Evolutionary conservation across 2,888 invertebrate genomes (phyloP).

Genomic region (Cephus pulcher): DNA sequence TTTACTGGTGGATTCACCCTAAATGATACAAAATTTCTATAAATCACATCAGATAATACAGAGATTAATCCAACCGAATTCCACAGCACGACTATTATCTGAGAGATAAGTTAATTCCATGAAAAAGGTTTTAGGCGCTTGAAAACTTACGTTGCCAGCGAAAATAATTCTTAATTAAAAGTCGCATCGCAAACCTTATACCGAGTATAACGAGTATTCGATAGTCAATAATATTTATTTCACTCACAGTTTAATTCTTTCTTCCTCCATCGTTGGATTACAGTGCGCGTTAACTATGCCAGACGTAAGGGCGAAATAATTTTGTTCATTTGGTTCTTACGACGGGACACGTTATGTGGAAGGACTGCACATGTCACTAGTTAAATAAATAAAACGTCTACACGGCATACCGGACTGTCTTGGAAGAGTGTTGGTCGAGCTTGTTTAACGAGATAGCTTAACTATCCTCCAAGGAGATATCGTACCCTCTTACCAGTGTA

Average conservation of each 20-base stretch:
- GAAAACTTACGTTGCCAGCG: no score
- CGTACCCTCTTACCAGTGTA: not conserved
- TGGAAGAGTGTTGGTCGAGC: slow-evolving; percentile 37
- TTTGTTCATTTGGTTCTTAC: slow-evolving; percentile 19
- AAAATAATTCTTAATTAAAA: not conserved
- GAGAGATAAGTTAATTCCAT: not conserved
- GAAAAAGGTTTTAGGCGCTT: not conserved
- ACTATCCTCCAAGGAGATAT: slow-evolving; percentile 35
- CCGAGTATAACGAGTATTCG: not conserved
- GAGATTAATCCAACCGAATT: not conserved
- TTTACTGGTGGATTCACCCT: no score
- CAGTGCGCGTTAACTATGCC: not conserved
- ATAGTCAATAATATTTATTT: not conserved
- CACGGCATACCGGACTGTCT: slow-evolving; percentile 18
- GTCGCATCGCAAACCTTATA: no score
- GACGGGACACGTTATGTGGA: slow-evolving; percentile 25
- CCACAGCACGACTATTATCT: not conserved
- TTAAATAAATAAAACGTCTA: slow-evolving; percentile 45
- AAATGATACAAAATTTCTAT: no score
- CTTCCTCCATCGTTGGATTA: slow-evolving; percentile 52
- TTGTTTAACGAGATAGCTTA: slow-evolving; percentile 52
- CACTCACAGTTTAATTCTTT: slow-evolving; percentile 61
- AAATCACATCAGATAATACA: not conserved
- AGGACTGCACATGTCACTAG: slow-evolving; percentile 47
- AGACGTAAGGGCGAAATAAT: slow-evolving; percentile 25